Percentiles rank a stretch among this genome's conserved stretches.
phyloP scores from a whole-genome alignment of 2,113 vertebrate species.

The Saguinus imperator region DNA sequence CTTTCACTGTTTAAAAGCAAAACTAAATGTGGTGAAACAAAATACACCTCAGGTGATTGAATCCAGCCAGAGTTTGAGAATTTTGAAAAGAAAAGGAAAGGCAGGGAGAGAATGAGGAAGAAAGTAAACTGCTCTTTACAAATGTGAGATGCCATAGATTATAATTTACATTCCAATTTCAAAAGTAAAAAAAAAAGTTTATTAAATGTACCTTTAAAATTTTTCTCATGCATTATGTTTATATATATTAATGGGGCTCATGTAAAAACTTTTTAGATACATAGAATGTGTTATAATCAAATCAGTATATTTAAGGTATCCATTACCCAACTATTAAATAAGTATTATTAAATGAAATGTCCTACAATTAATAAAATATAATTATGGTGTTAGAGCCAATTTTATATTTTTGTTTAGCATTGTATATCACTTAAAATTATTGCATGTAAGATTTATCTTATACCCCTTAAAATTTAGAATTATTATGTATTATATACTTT shows the following conservation, averaged over 20 bases:
- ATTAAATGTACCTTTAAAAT: neutral
- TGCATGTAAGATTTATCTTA: neutral
- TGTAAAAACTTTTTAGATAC: neutral
- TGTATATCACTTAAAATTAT: neutral
- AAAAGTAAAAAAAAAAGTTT: neutral
- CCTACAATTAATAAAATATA: neutral
- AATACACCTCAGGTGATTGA: neutral
- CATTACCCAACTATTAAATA: neutral
- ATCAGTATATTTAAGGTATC: neutral
- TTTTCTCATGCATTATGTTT: neutral
- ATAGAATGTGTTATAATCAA: neutral
- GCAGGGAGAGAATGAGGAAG: too few species aligned
- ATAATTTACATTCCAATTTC: neutral
- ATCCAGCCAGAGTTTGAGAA: neutral
- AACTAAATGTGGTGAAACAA: neutral
- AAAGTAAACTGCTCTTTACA: neutral
- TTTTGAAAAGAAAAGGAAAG: too few species aligned
- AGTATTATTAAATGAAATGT: neutral
- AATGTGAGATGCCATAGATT: neutral
- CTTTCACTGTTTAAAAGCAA: neutral
- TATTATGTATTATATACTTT: neutral
- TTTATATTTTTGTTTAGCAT: neutral
- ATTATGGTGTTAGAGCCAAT: neutral
- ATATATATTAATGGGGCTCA: neutral
- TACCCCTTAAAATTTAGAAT: neutral